Conservation (phyloP, 2,797 vertebrate species). For the Pseudopleuronectes americanus region DNA sequence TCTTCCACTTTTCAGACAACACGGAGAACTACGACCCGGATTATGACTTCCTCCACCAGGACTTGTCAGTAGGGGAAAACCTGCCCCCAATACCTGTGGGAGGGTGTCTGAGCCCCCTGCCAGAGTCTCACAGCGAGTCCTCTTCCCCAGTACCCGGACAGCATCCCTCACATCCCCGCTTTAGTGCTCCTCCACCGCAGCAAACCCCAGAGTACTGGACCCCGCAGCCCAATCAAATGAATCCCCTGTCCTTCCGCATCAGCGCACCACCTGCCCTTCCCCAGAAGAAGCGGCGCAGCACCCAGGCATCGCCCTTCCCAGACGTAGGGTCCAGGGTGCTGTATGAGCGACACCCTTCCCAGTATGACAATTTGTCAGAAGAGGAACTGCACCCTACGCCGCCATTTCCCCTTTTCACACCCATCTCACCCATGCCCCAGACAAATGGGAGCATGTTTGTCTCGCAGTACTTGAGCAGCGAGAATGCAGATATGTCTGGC, state of each 20-base stretch:
- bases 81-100: slow-evolving; percentile 84
- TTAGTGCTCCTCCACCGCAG: slow-evolving; percentile 76
- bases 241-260: slow-evolving; percentile 57
- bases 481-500: slow-evolving; percentile 82
- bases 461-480: slow-evolving; percentile 82
- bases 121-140: slow-evolving; percentile 91
- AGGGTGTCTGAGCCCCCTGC: slow-evolving; percentile 91
- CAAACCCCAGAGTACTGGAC: slow-evolving; percentile 71
- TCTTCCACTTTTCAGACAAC: slow-evolving; percentile 68
- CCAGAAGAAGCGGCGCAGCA: slow-evolving; percentile 94
- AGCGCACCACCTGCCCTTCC: slow-evolving; percentile 90
- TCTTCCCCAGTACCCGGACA: slow-evolving; percentile 89
- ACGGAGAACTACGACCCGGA: slow-evolving; percentile 95
- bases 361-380: slow-evolving; percentile 94
- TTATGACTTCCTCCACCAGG: slow-evolving; percentile 98
- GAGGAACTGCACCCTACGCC: slow-evolving; percentile 85
- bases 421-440: slow-evolving; percentile 87
- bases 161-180: slow-evolving; percentile 83
- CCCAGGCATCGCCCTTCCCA: slow-evolving; percentile 78
- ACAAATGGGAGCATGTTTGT: slow-evolving; percentile 82
- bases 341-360: slow-evolving; percentile 92
- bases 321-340: slow-evolving; percentile 83
- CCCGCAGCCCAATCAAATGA: slow-evolving; percentile 62
- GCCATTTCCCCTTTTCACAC: slow-evolving; percentile 83
- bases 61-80: slow-evolving; percentile 92